These are phyloP conservation scores for Argentina silus DNA, from an alignment of 2,797 vertebrate genomes.

Conservation along the genomic window DNA sequence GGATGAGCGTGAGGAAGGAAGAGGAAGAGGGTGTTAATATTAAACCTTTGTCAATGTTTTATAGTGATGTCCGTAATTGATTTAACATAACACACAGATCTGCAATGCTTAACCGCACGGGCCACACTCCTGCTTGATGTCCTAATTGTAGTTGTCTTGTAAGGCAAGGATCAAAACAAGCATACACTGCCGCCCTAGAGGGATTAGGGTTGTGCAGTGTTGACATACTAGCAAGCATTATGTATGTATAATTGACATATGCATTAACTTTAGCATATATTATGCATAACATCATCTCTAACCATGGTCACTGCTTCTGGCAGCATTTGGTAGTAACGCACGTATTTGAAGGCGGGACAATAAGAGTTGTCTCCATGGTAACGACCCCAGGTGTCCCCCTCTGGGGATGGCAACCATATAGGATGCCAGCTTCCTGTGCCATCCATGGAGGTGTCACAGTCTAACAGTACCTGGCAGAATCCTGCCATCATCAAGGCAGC, in stretches of 20 bases:
- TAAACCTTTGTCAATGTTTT: not conserved
- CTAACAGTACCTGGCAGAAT: conserved; percentile 49
- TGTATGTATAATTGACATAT: not conserved
- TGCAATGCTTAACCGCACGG: not conserved
- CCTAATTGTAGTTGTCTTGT: no score
- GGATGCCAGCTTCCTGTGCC: conserved; percentile 68
- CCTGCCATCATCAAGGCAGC: conserved; percentile 45
- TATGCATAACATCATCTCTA: conserved; percentile 20
- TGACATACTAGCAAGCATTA: conserved; percentile 2
- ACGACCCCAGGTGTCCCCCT: conserved; percentile 67
- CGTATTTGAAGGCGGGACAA: conserved; percentile 39
- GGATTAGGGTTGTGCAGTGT: conserved; percentile 8
- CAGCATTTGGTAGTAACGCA: conserved; percentile 1
- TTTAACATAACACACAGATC: not conserved
- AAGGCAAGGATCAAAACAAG: conserved; percentile 34
- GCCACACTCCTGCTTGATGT: no score
- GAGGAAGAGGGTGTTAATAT: conserved; percentile 61
- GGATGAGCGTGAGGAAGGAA: conserved; percentile 29
- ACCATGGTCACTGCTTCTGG: conserved; percentile 36
- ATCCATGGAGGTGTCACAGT: conserved; percentile 62
- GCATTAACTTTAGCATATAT: not conserved
- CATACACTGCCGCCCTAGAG: conserved; percentile 40
- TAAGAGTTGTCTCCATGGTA: conserved; percentile 52
- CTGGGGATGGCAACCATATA: conserved; percentile 54
- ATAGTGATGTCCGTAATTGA: conserved; percentile 29